A percentile compares a stretch with the other conserved stretches of the same genome.
Evolutionary conservation across 2,888 invertebrate genomes (phyloP).

Genomic region (Limnephilus marmoratus): DNA sequence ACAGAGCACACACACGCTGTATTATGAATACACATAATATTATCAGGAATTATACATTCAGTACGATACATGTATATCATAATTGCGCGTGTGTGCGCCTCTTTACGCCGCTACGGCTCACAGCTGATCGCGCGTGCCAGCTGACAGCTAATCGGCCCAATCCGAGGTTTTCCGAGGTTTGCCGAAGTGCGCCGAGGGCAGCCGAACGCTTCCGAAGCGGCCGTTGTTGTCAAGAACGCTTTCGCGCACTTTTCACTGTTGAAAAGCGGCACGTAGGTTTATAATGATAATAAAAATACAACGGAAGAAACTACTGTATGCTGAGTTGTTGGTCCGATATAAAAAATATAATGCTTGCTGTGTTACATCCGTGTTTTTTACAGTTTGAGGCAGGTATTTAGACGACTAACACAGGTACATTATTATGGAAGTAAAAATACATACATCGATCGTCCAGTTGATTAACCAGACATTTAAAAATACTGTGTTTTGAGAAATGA

Average conservation of each 20-base stretch:
- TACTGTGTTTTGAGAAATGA: too few species aligned
- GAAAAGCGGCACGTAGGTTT: background rate
- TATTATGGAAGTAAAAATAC: background rate
- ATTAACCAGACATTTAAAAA: too few species aligned
- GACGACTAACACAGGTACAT: background rate
- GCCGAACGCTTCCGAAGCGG: constrained; percentile 18
- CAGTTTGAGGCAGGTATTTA: background rate
- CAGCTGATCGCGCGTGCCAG: constrained; percentile 30
- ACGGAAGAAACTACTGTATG: background rate
- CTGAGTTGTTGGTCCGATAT: background rate
- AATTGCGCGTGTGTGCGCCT: background rate
- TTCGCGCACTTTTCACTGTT: constrained; percentile 34
- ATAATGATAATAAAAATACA: background rate
- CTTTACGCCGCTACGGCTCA: background rate
- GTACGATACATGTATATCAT: background rate
- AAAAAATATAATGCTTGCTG: background rate
- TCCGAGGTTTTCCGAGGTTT: constrained; percentile 26
- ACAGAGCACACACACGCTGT: background rate
- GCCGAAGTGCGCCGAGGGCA: background rate
- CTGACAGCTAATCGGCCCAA: constrained; percentile 17
- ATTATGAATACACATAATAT: background rate
- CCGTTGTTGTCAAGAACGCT: background rate
- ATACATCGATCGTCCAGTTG: too few species aligned
- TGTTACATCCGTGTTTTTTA: background rate
- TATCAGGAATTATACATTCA: background rate